Evolutionary conservation across 2,113 vertebrate genomes (phyloP), one percentile per base, ranked within the genome.

Genomic region (Naja naja): DNA sequence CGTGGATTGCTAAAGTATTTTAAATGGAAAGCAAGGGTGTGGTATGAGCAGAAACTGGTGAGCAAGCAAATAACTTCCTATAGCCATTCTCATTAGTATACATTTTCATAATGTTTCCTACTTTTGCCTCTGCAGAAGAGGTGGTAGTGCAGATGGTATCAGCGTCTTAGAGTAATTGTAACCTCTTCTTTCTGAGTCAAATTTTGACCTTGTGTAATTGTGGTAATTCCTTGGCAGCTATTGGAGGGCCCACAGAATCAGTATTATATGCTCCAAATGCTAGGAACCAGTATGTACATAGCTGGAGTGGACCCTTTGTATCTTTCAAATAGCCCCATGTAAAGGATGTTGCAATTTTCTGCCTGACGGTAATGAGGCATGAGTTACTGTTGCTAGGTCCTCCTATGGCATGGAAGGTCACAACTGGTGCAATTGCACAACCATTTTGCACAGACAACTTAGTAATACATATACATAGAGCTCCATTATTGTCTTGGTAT

Each of bases 1-100:
- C 25, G 74, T 90, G n/a, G 95, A 96, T 97, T 94, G 91, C 0
- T 25, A 85, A 92, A 95, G 93, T 88, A 93, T 94, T 94, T 96
- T 96, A 97, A 96, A 96, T 95, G 89, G 92, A 88, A 14, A 81
- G 34, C 8, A 7, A 90, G 94, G 95, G 96, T 39, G 95, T 95
- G 96, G 95, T 94, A 43, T 87, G 92, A 95, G 93, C 92, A 58
- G 23, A 0, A 52, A 0, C 0, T 0, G 4, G 8, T n/a, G 90
- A 94, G 93, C 96, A 93, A 95, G 94, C 94, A 96, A 6, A 91
- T 18, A 89, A 91, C 94, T 95, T 91, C 96, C 92, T 0, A 0
- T 25, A 96, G 95, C 91, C 45, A 85, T 92, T 95, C 95, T 95
- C 94, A 52, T 58, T 56, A 64, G n/a, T 64, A 47, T 34, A 49